phyloP scores from a whole-genome alignment of 2,797 vertebrate genomes.

The Cryptoprocta ferox region DNA sequence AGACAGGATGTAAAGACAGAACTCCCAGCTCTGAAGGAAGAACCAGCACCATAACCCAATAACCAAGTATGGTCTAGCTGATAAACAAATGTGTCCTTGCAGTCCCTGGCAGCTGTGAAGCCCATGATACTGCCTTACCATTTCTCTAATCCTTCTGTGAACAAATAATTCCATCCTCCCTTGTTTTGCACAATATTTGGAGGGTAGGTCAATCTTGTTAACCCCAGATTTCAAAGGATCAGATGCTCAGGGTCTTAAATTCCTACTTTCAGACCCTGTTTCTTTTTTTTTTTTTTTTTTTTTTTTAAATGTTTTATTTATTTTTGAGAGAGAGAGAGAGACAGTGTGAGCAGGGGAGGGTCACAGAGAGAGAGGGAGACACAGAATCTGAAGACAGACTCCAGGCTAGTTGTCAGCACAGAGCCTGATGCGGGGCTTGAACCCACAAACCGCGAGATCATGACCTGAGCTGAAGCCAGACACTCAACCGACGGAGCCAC shows the following conservation, averaged over 20 bases:
- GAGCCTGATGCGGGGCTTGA: too few species aligned
- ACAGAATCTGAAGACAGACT: too few species aligned
- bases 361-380: too few species aligned
- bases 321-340: too few species aligned
- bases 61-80: neutral
- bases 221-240: neutral
- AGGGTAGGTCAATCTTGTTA: neutral
- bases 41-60: neutral
- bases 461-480: too few species aligned
- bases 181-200: neutral
- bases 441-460: too few species aligned
- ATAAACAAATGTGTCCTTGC: neutral
- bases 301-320: too few species aligned
- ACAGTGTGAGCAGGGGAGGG: too few species aligned
- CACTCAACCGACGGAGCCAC: too few species aligned
- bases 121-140: neutral
- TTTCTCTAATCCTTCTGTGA: neutral
- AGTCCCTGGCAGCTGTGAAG: neutral
- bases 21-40: neutral
- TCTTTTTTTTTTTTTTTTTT: too few species aligned
- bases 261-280: neutral
- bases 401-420: too few species aligned
- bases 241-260: neutral
- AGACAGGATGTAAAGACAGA: neutral
- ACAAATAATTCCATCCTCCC: neutral